These are phyloP conservation scores for Glossophaga mutica DNA, from an alignment of 2,797 vertebrate species.

Conservation along the genomic window DNA sequence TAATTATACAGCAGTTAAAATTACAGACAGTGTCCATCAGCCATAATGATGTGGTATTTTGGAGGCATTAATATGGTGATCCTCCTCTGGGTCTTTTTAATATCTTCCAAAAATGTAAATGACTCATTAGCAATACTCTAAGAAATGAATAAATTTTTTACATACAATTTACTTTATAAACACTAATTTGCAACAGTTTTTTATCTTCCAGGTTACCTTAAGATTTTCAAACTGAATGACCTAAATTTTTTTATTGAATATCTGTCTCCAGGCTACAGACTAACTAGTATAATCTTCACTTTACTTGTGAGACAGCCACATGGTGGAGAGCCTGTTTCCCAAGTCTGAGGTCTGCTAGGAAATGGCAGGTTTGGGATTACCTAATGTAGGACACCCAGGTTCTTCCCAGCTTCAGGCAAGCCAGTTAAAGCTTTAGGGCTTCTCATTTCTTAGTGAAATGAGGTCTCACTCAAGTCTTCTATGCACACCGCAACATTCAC, in stretches of 20 bases:
- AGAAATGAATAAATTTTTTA: background rate
- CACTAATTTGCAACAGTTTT: background rate
- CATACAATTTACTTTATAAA: background rate
- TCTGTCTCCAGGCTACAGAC: background rate
- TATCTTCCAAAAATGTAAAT: conserved; percentile 20
- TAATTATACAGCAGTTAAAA: background rate
- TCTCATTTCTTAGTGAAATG: background rate
- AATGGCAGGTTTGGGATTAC: background rate
- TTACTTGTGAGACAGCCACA: background rate
- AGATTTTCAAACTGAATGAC: background rate
- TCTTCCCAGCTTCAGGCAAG: background rate
- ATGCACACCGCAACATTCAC: background rate
- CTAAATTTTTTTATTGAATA: background rate
- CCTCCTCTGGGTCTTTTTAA: background rate
- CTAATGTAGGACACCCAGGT: background rate
- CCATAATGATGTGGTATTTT: background rate
- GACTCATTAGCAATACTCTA: background rate
- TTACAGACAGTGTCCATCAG: background rate
- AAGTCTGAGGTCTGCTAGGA: background rate
- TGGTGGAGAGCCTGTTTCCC: background rate
- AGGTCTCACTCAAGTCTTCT: background rate
- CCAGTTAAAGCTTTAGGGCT: background rate
- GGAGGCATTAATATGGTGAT: background rate
- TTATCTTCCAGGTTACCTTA: background rate
- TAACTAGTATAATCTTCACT: background rate